Evolutionary conservation across 2,797 vertebrate genomes (phyloP).

Genomic region (Furcifer pardalis): DNA sequence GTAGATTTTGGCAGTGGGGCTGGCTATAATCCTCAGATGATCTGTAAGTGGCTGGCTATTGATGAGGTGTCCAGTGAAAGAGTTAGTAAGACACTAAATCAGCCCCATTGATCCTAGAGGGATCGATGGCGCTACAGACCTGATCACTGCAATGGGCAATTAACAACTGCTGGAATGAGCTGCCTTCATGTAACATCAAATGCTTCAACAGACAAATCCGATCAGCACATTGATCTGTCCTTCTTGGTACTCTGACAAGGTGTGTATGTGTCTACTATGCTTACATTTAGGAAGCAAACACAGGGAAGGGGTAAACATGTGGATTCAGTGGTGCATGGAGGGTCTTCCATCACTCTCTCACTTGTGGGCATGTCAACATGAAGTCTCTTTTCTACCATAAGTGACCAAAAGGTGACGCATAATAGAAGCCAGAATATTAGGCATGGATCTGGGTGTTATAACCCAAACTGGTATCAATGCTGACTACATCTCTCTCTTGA

Average conservation of each 20-base stretch:
- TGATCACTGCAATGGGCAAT: slow-evolving; percentile 76
- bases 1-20: slow-evolving; percentile 38
- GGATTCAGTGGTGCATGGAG: no score
- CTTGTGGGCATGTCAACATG: neutral
- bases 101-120: slow-evolving; percentile 80
- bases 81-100: slow-evolving; percentile 87
- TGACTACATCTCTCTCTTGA: no score
- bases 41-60: slow-evolving; percentile 81
- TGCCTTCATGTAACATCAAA: slow-evolving; percentile 74
- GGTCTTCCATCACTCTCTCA: no score
- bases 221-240: slow-evolving; percentile 61
- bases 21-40: slow-evolving; percentile 59
- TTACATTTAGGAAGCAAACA: no score
- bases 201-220: slow-evolving; percentile 75
- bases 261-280: no score
- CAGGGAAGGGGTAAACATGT: rapidly evolving
- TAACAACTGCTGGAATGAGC: slow-evolving; percentile 76
- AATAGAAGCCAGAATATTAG: no score
- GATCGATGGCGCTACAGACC: slow-evolving; percentile 83
- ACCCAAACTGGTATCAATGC: no score
- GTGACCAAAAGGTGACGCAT: no score
- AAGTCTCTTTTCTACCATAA: neutral
- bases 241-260: neutral
- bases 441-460: no score
- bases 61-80: slow-evolving; percentile 84